Evolutionary conservation across 2,888 invertebrate genomes (phyloP), one percentile per base, ranked within the genome.

Genomic region (Lysandra bellargus): DNA sequence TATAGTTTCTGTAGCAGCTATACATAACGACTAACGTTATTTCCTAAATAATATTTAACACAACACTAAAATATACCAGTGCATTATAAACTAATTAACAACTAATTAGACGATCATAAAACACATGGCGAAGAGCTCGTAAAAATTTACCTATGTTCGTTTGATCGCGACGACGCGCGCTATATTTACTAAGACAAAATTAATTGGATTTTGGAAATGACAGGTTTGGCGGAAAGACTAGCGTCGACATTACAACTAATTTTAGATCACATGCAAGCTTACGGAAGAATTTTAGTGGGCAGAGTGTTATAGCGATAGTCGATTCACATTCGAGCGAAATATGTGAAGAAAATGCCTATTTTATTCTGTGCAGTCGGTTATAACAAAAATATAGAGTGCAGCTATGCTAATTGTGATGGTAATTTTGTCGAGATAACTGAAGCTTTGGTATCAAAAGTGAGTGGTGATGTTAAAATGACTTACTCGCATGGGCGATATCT

Each of bases 341-440:
- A 76, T 76, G 76, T 76, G 33, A 76, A 74, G 4, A 88, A 82
- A 85, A 99, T 99, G 99, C 98, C 99, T 30, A 97, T 99, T 83
- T 90, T 99, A 80, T 99, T 97, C 90, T 97, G 98, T 89, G 98
- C 98, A 2, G 96, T 99, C 81, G 96, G 98, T 5, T 95, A 97
- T 83, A 97, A 98, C 78, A 96, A 95, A 74, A 96, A 96, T 0
- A 96, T 99, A 57, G 92, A 98, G 64, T 96, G 97, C 0, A 97
- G 98, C 88, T 97, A 97, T 95, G 98, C 99, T 0, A 96, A 97
- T 30, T 99, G 98, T 88, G 97, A 97, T 83, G 99, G 99, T 0
- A 99, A 99, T 90, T 99, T 99, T 90, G 96, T 96, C 3, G 99
- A 99, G 93, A 98, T 99, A 4, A 97, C 98, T 0, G 97, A 98